These are phyloP conservation scores for Telenomus remus DNA, from an alignment of 1,140 invertebrate species.

Conservation along the genomic window DNA sequence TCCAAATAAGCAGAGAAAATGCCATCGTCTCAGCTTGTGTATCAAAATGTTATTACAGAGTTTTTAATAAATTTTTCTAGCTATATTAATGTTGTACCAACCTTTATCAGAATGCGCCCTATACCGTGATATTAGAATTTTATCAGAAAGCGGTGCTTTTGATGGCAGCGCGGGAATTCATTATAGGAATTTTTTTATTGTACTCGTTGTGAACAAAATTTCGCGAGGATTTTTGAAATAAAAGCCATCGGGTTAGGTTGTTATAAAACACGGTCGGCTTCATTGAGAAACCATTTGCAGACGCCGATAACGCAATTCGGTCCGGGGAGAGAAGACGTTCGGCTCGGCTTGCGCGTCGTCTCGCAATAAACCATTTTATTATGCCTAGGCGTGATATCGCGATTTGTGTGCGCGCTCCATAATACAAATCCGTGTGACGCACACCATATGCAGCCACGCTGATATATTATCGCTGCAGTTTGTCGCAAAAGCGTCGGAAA, in stretches of 20 bases:
- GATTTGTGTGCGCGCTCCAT: slow-evolving; percentile 24
- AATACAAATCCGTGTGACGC: slow-evolving; percentile 38
- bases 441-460: slow-evolving; percentile 32
- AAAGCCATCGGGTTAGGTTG: background rate
- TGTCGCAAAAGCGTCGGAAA: slow-evolving; percentile 57
- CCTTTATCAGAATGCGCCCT: too few species aligned
- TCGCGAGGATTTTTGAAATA: too few species aligned
- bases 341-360: slow-evolving; percentile 2
- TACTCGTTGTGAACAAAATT: background rate
- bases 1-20: too few species aligned
- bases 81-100: too few species aligned
- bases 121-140: too few species aligned
- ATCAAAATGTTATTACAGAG: too few species aligned
- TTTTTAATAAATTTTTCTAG: too few species aligned
- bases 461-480: slow-evolving; percentile 58
- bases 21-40: too few species aligned
- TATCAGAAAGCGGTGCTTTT: too few species aligned
- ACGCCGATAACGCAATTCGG: slow-evolving; percentile 27
- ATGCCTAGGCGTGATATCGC: slow-evolving; percentile 42
- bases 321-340: background rate
- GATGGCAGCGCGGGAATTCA: too few species aligned
- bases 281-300: slow-evolving; percentile 16
- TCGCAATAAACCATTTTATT: slow-evolving; percentile 51
- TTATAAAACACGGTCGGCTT: slow-evolving; percentile 19
- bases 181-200: slow-evolving; percentile 3